These are phyloP conservation scores for Ferdinandea cuprea DNA, from an alignment of 2,888 invertebrate species.

Conservation along the genomic window DNA sequence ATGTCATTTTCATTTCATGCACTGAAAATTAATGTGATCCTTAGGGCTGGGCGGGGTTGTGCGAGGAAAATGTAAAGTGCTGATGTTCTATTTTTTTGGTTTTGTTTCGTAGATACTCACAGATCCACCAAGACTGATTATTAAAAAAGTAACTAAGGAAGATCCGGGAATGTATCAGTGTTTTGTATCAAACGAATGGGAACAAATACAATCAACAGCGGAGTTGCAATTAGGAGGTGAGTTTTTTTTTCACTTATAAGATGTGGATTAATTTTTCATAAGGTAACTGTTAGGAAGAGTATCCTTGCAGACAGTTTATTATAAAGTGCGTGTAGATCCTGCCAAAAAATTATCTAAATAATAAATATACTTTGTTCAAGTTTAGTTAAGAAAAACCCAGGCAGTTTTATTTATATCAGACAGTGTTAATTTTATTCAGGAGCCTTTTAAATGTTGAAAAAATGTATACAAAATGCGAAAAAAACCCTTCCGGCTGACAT, in stretches of 20 bases:
- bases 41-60: background rate
- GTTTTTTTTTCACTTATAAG: constrained; percentile 73
- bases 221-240: constrained; percentile 92
- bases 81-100: constrained; percentile 56
- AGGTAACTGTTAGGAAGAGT: background rate
- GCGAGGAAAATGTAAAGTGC: background rate
- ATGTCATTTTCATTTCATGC: constrained; percentile 16
- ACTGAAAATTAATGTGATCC: constrained; percentile 12
- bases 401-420: too few species aligned
- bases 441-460: too few species aligned
- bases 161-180: constrained; percentile 97
- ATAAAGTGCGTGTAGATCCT: too few species aligned
- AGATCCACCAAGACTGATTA: constrained; percentile 84
- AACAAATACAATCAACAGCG: constrained; percentile 92
- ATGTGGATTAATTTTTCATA: background rate
- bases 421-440: too few species aligned
- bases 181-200: constrained; percentile 92
- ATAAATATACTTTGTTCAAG: too few species aligned
- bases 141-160: constrained; percentile 88
- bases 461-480: too few species aligned
- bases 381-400: too few species aligned
- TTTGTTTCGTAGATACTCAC: constrained; percentile 81
- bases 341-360: too few species aligned
- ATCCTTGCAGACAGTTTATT: background rate
- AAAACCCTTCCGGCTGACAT: too few species aligned